Conservation (phyloP, 2,888 invertebrate genomes). For the Octonoba sinensis region DNA sequence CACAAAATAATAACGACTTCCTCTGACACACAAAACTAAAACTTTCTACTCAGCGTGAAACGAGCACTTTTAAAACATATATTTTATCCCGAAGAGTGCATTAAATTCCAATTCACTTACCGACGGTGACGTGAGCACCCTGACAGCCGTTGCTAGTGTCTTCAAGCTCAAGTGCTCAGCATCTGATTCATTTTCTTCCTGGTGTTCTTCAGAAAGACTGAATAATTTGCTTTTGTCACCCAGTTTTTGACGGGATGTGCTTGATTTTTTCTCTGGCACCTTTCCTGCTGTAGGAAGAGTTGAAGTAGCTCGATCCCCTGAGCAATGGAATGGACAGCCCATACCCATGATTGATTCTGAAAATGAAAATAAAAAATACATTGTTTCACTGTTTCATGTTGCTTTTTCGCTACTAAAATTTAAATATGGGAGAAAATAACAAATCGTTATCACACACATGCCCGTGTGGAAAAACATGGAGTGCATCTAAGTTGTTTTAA, state of each 20-base stretch:
- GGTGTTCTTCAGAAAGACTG: constrained; percentile 33
- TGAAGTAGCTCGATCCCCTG: constrained; percentile 52
- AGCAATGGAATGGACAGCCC: constrained; percentile 61
- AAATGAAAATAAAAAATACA: not conserved
- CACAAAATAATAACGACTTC: too few relatives aligned
- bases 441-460: too few relatives aligned
- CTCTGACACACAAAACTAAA: too few relatives aligned
- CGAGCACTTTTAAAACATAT: too few relatives aligned
- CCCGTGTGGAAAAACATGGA: too few relatives aligned
- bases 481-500: too few relatives aligned
- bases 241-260: not conserved
- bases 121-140: constrained; percentile 50
- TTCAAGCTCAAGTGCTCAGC: constrained; percentile 39
- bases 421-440: not conserved
- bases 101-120: constrained; percentile 26
- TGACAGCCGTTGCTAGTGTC: constrained; percentile 42
- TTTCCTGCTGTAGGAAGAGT: constrained; percentile 32
- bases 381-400: not conserved
- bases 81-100: too few relatives aligned
- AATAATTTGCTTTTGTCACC: constrained; percentile 9
- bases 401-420: not conserved
- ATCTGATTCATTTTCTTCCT: constrained; percentile 28
- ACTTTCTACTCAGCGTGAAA: too few relatives aligned
- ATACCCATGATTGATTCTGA: constrained; percentile 45
- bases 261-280: not conserved